Base-by-base conservation (phyloP, 2,888 invertebrate genomes). In the Rapana venosa region DNA sequence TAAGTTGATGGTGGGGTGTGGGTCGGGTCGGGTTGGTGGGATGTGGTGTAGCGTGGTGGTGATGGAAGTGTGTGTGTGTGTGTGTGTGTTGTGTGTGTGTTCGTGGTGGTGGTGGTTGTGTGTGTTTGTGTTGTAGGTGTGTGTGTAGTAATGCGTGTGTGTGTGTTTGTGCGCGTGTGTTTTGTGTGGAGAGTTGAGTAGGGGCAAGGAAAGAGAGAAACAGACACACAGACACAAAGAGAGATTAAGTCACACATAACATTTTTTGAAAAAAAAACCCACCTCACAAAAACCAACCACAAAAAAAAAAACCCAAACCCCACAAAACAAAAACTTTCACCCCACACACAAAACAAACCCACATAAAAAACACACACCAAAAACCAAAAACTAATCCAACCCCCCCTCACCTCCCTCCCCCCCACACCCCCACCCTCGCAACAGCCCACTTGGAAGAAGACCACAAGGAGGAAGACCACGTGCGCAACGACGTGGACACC, bases 401-500 rank as follows among this genome's bases (percentile, higher is more conserved):
- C 8, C 47, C 47, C 66, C 13, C 17, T 26, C 66, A 66, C 66
- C 66, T 15, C 47, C 66, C 17, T 2, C 17, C 66, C 17, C 66
- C 2, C 66, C 66, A 66, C 66, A 6, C 66, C 66, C 2, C 66
- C 66, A 66, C 66, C 66, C 17, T 26, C 66, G 13, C 66, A 66
- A 81, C 58, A 88, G 88, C 22, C 81, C 88, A 84, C 88, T 0
- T 1, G 17, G 66, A 88, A n/a, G 88, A 83, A 0, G 70, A 6
- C 0, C 30, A 30, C 13, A 11, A 35, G 35, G 22, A 32, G 11
- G 32, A 58, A 1, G 36, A 61, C 13, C 79, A 88, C 88, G 66
- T 90, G 77, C 87, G 93, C 36, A 92, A 88, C 66, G 90, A 93
- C 81, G 90, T 92, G 15, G 56, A 89, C 66, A 47, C 83, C 20